A percentile compares a stretch with the other conserved stretches of the same genome.
These are phyloP conservation scores for Mantis religiosa DNA, from an alignment of 2,888 invertebrate genomes.

Conservation along the genomic window DNA sequence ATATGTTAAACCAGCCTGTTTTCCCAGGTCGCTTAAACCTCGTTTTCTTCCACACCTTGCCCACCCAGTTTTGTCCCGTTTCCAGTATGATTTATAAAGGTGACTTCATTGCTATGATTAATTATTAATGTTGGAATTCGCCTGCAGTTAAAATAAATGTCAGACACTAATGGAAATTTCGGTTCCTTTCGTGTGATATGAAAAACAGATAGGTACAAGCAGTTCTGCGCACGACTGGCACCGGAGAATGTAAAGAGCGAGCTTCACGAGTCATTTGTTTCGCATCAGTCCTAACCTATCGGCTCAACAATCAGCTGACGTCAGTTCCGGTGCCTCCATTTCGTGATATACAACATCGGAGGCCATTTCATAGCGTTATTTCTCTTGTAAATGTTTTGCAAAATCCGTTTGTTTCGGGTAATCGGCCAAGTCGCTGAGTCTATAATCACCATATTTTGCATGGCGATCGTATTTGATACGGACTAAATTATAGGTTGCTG, in stretches of 20 bases:
- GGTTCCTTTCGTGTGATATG: background rate
- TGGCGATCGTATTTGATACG: background rate
- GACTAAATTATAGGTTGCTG: background rate
- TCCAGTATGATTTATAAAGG: background rate
- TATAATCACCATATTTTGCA: background rate
- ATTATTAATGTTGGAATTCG: background rate
- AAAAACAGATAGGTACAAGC: background rate
- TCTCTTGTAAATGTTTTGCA: background rate
- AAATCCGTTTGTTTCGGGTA: background rate
- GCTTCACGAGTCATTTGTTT: background rate
- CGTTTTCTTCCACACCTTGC: background rate
- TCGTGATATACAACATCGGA: background rate
- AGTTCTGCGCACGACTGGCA: background rate
- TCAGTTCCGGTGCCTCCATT: background rate
- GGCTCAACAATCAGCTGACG: background rate
- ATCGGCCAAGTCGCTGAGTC: background rate
- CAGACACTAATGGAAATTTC: background rate
- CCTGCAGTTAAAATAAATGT: background rate
- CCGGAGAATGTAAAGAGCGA: background rate
- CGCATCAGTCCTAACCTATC: background rate
- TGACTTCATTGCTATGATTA: background rate
- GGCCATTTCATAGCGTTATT: background rate
- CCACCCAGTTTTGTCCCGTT: background rate
- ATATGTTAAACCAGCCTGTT: background rate
- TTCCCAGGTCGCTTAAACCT: background rate